Evolutionary conservation across 1,140 invertebrate genomes (phyloP).

Genomic region (Sycobia sp.): DNA sequence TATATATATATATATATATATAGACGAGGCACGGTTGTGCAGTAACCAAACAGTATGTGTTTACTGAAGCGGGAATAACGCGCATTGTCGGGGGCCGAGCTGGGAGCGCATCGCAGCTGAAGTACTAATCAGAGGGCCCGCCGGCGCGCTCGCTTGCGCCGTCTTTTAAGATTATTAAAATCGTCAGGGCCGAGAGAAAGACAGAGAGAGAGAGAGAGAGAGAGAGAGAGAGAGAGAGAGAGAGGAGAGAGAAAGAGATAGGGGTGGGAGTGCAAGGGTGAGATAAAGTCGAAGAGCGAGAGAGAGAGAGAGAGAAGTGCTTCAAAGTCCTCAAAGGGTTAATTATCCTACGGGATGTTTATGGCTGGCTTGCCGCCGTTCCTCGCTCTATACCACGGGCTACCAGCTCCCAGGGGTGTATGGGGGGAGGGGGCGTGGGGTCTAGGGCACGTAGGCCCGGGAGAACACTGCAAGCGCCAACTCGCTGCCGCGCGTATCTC

Average conservation of each 20-base stretch:
- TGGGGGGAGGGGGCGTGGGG: slow-evolving; percentile 3
- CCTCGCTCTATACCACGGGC: no score
- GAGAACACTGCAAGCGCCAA: slow-evolving; percentile 29
- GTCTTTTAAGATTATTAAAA: slow-evolving; percentile 63
- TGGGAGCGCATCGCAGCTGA: slow-evolving; percentile 35
- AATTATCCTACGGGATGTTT: slow-evolving; percentile 59
- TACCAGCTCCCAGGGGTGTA: no score
- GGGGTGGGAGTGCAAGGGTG: no score
- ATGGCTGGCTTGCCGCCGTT: slow-evolving; percentile 51
- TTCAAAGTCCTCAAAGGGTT: slow-evolving; percentile 60
- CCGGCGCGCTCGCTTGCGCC: slow-evolving; percentile 42
- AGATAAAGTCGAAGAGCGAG: no score
- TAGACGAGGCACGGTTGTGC: no score
- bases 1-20: no score
- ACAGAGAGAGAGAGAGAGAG: background rate
- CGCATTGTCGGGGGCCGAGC: slow-evolving; percentile 48
- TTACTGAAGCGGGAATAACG: slow-evolving; percentile 30
- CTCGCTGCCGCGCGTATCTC: slow-evolving; percentile 42
- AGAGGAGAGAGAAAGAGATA: no score
- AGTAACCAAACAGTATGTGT: background rate
- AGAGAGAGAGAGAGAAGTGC: no score
- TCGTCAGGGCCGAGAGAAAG: slow-evolving; percentile 52
- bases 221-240: no score
- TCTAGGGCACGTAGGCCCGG: background rate
- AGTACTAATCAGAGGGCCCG: slow-evolving; percentile 52